phyloP scores from a whole-genome alignment of 2,113 vertebrate species.

The Brachypodius melanocephalos region DNA sequence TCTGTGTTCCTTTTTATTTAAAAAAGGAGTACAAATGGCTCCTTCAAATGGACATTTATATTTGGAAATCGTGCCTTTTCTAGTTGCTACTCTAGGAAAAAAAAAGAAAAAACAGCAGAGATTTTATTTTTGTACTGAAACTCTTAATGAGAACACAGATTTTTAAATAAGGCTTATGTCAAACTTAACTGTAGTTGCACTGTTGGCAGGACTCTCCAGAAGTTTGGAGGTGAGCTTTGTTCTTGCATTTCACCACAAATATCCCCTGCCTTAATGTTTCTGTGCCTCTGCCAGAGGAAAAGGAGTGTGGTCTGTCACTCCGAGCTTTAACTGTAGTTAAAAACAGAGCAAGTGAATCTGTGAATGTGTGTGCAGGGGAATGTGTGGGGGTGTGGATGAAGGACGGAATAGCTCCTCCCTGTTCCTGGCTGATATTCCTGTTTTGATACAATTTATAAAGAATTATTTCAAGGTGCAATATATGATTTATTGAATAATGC shows the following conservation, averaged over 20 bases:
- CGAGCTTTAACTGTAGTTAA: constrained; percentile 54
- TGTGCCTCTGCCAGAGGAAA: constrained; percentile 47
- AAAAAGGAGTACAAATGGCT: constrained; percentile 43
- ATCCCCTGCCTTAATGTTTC: constrained; percentile 42
- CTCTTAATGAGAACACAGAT: constrained; percentile 71
- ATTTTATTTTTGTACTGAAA: constrained; percentile 81
- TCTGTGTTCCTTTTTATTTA: constrained; percentile 41
- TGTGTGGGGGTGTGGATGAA: not conserved
- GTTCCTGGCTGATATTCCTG: constrained; percentile 2
- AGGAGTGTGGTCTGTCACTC: constrained; percentile 44
- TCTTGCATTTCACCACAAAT: not conserved
- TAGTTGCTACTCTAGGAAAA: constrained; percentile 73
- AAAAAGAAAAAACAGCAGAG: constrained; percentile 75
- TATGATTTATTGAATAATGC: constrained; percentile 77
- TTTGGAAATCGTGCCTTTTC: constrained; percentile 80
- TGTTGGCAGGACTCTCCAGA: constrained; percentile 56
- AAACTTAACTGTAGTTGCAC: constrained; percentile 63
- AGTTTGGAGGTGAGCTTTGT: constrained; percentile 43
- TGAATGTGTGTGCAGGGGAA: not conserved
- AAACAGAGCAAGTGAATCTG: constrained; percentile 12
- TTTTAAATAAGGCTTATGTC: constrained; percentile 71
- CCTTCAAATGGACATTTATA: constrained; percentile 69
- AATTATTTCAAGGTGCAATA: constrained; percentile 84
- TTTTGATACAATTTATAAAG: constrained; percentile 71
- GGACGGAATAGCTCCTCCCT: constrained; percentile 26